A percentile compares a stretch with the other conserved stretches of the same genome.
Conservation (phyloP, 2,888 invertebrate genomes). For the Danaus chrysippus region DNA sequence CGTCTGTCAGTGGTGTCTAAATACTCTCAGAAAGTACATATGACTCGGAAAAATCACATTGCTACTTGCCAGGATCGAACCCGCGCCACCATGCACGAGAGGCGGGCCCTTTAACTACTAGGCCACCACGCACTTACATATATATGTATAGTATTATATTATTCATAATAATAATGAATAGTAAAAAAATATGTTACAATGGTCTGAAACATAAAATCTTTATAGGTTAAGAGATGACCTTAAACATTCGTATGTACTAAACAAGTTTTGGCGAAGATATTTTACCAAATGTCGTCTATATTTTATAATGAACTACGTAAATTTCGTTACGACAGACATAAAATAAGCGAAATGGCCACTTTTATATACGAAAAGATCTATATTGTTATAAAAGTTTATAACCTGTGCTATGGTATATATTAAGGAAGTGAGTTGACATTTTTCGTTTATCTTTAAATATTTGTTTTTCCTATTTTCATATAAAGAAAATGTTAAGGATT, state of each 20-base stretch:
- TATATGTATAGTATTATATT: too few species aligned
- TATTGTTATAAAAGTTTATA: constrained; percentile 2
- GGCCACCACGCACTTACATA: too few species aligned
- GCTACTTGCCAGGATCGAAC: too few species aligned
- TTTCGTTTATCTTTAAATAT: too few species aligned
- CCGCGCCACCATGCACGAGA: too few species aligned
- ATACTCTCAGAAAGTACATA: too few species aligned
- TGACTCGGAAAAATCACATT: too few species aligned
- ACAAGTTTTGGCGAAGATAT: constrained; percentile 18
- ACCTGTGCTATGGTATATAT: neutral
- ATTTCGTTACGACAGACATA: constrained; percentile 5
- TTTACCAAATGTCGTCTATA: constrained; percentile 20
- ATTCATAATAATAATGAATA: neutral
- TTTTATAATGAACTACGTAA: constrained; percentile 16
- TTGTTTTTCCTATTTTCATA: too few species aligned
- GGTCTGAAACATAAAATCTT: neutral
- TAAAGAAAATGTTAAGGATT: too few species aligned
- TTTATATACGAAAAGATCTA: neutral
- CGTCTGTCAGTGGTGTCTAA: too few species aligned
- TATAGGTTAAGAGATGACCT: neutral
- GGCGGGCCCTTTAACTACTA: too few species aligned
- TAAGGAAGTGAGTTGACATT: neutral
- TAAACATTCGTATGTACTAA: constrained; percentile 1
- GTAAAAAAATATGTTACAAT: neutral
- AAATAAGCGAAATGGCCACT: constrained; percentile 3